phyloP scores from a whole-genome alignment of 2,888 invertebrate species.

The Macropis europaea region DNA sequence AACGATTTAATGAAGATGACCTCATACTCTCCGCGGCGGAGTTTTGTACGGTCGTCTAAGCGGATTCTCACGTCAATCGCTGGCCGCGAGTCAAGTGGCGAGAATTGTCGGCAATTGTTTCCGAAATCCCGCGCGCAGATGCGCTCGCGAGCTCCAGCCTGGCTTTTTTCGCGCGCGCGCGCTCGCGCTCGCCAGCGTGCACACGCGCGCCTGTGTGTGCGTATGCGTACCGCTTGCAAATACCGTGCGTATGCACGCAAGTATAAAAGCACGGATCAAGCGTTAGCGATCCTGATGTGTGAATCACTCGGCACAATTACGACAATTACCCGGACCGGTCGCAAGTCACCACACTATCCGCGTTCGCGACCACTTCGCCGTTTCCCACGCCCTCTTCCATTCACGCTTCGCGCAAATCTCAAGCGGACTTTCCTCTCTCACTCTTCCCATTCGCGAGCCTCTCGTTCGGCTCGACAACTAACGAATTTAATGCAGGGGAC shows the following conservation, averaged over 20 bases:
- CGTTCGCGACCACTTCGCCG: constrained; percentile 71
- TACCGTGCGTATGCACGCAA: constrained; percentile 39
- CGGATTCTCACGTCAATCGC: constrained; percentile 80
- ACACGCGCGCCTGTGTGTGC: constrained; percentile 57
- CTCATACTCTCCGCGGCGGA: constrained; percentile 76
- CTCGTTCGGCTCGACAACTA: no score
- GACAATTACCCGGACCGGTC: constrained; percentile 76
- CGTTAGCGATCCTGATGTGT: constrained; percentile 75
- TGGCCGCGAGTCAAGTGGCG: constrained; percentile 79
- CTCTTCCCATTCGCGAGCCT: no score
- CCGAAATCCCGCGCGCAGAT: constrained; percentile 80
- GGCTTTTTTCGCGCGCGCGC: constrained; percentile 52
- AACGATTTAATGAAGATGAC: constrained; percentile 80
- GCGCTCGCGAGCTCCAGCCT: constrained; percentile 71
- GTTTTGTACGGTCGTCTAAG: constrained; percentile 70
- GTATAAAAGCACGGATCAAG: constrained; percentile 46
- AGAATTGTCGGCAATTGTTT: constrained; percentile 80
- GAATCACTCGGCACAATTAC: constrained; percentile 80
- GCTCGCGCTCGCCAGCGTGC: constrained; percentile 67
- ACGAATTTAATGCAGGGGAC: no score
- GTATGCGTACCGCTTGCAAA: constrained; percentile 36
- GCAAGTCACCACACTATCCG: constrained; percentile 72
- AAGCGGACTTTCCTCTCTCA: constrained; percentile 45
- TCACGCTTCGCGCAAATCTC: constrained; percentile 79
- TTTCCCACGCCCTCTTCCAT: constrained; percentile 79